Base-by-base conservation (phyloP, 2,888 invertebrate genomes). In the Lepeophtheirus nordmannii region DNA sequence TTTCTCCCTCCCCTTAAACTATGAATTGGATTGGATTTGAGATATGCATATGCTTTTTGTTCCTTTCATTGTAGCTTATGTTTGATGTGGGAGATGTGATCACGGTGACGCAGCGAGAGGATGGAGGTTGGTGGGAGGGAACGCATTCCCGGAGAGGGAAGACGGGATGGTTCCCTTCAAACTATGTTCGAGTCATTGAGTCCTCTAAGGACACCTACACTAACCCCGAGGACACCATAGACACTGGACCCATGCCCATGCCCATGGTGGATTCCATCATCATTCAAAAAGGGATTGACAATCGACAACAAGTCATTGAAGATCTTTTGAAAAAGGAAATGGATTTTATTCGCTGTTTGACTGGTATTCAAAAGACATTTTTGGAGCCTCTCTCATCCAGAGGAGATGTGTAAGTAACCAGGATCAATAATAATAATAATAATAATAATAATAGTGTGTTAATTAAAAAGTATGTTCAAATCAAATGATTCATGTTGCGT, bases 101-200 rank as follows among this genome's bases (percentile, higher is more conserved):
- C 71, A 92, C 92, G 46, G 87, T 98, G 67, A 94, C 96, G 40
- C 97, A 98, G 77, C 84, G 83, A 68, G 87, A 90, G 73, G 94
- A 96, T 73, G 97, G 94, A 66, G 96, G 96, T 58, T 97, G 97
- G 97, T 98, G 97, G 97, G 98, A 98, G 79, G 97, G 97, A 14
- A 97, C 96, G 10, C 79, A 22, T 14, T 38, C 20, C 20, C 17
- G 20, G 60, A 39, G 20, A 68, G 93, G 89, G 71, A 89, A 88
- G 75, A 96, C 96, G 69, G 96, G 94, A 73, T 97, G 96, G 96
- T 97, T 97, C 79, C 96, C 96, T 69, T 89, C 90, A 74, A 96
- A 96, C 78, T 96, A 94, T 81, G 92, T 93, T 68, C 87, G 87
- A 74, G 92, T 46, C 53, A 3, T 17, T 20, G 63, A 63, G 7